Conservation (phyloP, 2,797 vertebrate genomes). For the Phrynocephalus vlangalii region DNA sequence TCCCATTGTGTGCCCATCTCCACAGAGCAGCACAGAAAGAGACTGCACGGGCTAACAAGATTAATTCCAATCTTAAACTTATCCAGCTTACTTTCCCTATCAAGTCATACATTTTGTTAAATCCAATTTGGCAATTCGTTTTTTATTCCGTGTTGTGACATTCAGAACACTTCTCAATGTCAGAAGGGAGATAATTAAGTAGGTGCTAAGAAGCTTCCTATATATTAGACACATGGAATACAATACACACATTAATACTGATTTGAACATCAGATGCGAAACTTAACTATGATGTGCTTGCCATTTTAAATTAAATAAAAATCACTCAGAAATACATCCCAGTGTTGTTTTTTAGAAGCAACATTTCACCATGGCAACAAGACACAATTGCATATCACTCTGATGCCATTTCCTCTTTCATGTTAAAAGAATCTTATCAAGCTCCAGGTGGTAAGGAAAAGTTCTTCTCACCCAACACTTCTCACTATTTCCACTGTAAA, state of each 20-base stretch:
- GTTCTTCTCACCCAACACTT: conserved; percentile 4
- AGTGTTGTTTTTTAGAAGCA: neutral
- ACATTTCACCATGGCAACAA: conserved; percentile 1
- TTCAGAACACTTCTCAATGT: neutral
- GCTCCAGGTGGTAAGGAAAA: conserved; percentile 28
- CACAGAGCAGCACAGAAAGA: neutral
- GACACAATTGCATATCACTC: neutral
- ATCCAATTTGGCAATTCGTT: neutral
- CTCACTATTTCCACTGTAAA: conserved; percentile 25
- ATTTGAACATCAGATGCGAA: neutral
- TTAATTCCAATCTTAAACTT: neutral
- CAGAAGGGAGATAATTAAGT: neutral
- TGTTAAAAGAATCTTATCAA: neutral
- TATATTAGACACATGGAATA: neutral
- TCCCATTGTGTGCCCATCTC: too few species aligned
- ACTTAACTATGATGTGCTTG: neutral
- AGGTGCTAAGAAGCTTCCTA: neutral
- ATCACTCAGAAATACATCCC: neutral
- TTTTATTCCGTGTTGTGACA: neutral
- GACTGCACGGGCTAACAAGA: neutral
- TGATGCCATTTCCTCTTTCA: conserved; percentile 13
- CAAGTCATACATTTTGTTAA: neutral
- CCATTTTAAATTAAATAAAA: neutral
- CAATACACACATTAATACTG: neutral
- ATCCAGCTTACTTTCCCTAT: neutral